Evolutionary conservation across 2,888 invertebrate genomes (phyloP).

Genomic region (Cacoxenus indagator): DNA sequence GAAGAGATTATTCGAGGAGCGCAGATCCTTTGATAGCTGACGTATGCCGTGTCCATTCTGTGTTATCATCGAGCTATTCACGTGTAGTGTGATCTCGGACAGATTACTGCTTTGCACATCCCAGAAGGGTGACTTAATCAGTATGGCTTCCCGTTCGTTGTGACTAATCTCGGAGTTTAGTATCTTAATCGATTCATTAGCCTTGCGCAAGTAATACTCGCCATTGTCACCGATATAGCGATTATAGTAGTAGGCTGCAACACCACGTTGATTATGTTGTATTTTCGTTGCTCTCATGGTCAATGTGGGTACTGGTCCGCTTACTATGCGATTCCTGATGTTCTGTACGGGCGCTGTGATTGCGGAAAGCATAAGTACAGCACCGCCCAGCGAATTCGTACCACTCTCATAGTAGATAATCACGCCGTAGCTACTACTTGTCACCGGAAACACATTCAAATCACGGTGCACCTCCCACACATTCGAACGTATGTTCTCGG

Average conservation of each 20-base stretch:
- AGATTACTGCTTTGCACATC: conserved; percentile 88
- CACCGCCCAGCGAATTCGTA: conserved; percentile 82
- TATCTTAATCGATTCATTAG: conserved; percentile 88
- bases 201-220: conserved; percentile 87
- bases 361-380: conserved; percentile 83
- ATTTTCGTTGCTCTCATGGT: conserved; percentile 81
- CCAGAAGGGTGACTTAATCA: conserved; percentile 87
- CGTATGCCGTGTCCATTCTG: conserved; percentile 90
- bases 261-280: conserved; percentile 83
- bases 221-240: conserved; percentile 87
- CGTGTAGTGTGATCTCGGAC: conserved; percentile 90
- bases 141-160: conserved; percentile 85
- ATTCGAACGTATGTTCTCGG: conserved; percentile 76
- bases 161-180: conserved; percentile 85
- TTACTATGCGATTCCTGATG: conserved; percentile 80
- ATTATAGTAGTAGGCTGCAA: conserved; percentile 89
- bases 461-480: conserved; percentile 87
- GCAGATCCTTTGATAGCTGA: conserved; percentile 92
- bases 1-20: conserved; percentile 96
- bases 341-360: conserved; percentile 82
- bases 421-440: conserved; percentile 86
- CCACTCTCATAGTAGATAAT: conserved; percentile 87
- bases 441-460: conserved; percentile 89
- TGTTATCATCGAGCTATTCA: conserved; percentile 86
- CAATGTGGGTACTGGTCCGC: conserved; percentile 85